Percentiles rank a stretch among this genome's conserved stretches.
Evolutionary conservation across 2,888 invertebrate species (phyloP).

Genomic region (Meloe dianella): DNA sequence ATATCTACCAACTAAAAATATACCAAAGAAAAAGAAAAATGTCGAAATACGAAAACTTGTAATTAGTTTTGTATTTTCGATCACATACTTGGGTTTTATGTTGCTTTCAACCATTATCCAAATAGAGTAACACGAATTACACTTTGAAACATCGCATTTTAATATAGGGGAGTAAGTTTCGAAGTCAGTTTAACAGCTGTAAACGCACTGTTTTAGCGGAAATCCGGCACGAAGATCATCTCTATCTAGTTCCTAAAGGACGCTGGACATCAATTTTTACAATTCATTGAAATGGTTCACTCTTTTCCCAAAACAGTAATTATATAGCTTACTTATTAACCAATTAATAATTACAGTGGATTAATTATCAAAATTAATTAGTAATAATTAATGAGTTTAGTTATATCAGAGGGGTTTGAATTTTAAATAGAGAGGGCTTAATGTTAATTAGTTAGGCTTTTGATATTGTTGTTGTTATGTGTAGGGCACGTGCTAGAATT

Average conservation of each 20-base stretch:
- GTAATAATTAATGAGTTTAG: too few species aligned
- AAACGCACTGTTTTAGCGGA: slow-evolving; percentile 51
- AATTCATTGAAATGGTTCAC: slow-evolving; percentile 26
- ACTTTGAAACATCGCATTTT: not conserved
- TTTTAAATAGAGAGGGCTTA: not conserved
- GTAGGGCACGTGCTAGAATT: slow-evolving; percentile 4
- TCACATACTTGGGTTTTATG: not conserved
- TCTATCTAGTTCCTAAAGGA: slow-evolving; percentile 38
- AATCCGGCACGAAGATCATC: slow-evolving; percentile 52
- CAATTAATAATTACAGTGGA: not conserved
- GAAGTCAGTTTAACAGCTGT: slow-evolving; percentile 49
- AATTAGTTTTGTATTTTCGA: not conserved
- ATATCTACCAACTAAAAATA: too few species aligned
- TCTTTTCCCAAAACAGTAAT: not conserved
- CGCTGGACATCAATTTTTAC: slow-evolving; percentile 33
- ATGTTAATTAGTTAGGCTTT: not conserved
- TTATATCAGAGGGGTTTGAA: too few species aligned
- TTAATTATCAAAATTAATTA: not conserved
- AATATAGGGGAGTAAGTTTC: slow-evolving; percentile 18
- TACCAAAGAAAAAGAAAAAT: too few species aligned
- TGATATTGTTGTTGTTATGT: not conserved
- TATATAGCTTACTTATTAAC: not conserved
- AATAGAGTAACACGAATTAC: not conserved
- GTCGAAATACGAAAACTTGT: not conserved
- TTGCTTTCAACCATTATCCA: not conserved